These are phyloP conservation scores for Dastarcus helophoroides DNA, from an alignment of 2,888 invertebrate genomes.

Conservation along the genomic window DNA sequence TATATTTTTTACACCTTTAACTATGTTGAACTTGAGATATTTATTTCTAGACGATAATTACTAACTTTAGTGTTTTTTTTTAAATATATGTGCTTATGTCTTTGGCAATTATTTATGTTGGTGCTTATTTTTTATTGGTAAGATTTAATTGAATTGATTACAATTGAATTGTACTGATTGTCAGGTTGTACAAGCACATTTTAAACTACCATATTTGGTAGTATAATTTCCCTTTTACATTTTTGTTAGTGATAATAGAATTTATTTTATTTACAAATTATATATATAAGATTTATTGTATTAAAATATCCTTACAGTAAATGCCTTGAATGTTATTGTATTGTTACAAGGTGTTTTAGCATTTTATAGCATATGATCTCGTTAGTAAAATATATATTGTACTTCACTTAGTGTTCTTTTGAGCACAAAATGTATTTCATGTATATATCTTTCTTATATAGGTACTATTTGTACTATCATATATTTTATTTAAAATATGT, in stretches of 20 bases:
- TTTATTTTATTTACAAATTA: conserved; percentile 4
- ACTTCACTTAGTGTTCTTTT: conserved; percentile 20
- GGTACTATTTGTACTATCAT: conserved; percentile 27
- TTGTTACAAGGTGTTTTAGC: conserved; percentile 23
- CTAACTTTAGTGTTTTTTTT: too few species aligned
- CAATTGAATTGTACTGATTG: too few species aligned
- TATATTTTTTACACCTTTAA: too few species aligned
- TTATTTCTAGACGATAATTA: too few species aligned
- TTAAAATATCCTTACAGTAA: conserved; percentile 9
- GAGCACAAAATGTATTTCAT: conserved; percentile 19
- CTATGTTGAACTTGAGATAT: too few species aligned
- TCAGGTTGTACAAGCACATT: too few species aligned
- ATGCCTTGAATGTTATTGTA: conserved; percentile 20
- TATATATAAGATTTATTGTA: conserved; percentile 4
- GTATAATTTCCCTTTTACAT: background rate
- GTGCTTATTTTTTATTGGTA: too few species aligned
- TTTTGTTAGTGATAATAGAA: conserved; percentile 1
- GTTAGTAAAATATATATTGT: conserved; percentile 23
- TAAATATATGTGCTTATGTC: too few species aligned
- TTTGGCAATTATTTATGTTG: too few species aligned
- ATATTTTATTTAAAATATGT: conserved; percentile 25
- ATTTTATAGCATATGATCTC: conserved; percentile 31
- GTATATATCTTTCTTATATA: conserved; percentile 23
- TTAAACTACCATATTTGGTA: background rate
- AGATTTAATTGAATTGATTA: too few species aligned